Percentiles rank a stretch among this genome's conserved stretches.
phyloP scores from a whole-genome alignment of 1,140 invertebrate genomes.

The Chlorops oryzae region DNA sequence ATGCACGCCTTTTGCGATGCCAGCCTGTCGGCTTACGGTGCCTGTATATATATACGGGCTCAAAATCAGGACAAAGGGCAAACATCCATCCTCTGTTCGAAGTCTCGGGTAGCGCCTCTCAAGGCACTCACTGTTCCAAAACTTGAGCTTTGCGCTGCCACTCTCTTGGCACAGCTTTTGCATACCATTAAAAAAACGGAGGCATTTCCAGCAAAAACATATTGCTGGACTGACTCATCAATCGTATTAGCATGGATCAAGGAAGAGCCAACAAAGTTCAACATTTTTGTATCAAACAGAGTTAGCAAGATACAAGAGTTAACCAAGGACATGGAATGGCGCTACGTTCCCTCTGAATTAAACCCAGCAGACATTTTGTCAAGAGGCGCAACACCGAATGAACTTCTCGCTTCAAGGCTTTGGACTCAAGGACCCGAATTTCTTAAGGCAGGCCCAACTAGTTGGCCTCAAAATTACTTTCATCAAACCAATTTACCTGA shows the following conservation, averaged over 20 bases:
- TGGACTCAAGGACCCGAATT: no score
- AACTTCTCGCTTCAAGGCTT: no score
- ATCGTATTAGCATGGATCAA: constrained; percentile 34
- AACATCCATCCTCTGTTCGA: constrained; percentile 30
- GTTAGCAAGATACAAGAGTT: constrained; percentile 33
- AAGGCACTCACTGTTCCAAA: constrained; percentile 27
- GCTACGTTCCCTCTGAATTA: constrained; percentile 26
- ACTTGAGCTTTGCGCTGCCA: constrained; percentile 29
- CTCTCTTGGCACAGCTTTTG: constrained; percentile 21
- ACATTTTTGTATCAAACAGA: constrained; percentile 33
- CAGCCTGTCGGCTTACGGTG: constrained; percentile 38
- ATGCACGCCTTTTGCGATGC: constrained; percentile 46
- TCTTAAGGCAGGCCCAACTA: no score
- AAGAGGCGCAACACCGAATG: no score
- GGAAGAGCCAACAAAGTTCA: constrained; percentile 16
- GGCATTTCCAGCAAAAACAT: neutral
- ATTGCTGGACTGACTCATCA: constrained; percentile 35
- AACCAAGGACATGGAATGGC: constrained; percentile 20
- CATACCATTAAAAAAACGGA: constrained; percentile 11
- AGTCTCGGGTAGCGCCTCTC: constrained; percentile 31
- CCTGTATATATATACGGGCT: constrained; percentile 29
- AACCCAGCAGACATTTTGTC: constrained; percentile 42
- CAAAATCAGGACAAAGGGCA: constrained; percentile 11
- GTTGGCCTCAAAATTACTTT: no score
- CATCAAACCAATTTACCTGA: neutral